Evolutionary conservation across 2,113 vertebrate genomes (phyloP).

Genomic region (Pagrus major): DNA sequence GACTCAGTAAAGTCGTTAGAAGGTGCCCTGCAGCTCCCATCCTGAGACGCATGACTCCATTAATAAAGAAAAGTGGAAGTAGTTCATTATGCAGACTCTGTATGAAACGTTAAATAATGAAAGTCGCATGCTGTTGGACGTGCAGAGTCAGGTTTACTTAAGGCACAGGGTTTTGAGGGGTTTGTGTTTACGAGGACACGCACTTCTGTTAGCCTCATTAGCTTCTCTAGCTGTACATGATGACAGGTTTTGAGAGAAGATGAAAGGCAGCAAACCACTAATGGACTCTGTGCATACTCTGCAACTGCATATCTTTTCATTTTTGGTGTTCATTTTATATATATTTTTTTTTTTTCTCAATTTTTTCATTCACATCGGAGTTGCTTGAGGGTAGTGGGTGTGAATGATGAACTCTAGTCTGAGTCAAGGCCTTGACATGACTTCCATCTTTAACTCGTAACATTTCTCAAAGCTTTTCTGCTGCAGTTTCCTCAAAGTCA

Average conservation of each 20-base stretch:
- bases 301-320: no score
- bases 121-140: background rate
- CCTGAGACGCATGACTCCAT: constrained; percentile 32
- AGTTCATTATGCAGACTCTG: constrained; percentile 43
- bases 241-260: constrained; percentile 24
- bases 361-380: constrained; percentile 6
- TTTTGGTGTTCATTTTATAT: background rate
- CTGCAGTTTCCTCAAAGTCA: background rate
- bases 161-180: background rate
- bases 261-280: constrained; percentile 23
- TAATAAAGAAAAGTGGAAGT: constrained; percentile 37
- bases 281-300: no score
- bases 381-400: background rate
- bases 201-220: background rate
- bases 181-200: background rate
- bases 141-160: background rate
- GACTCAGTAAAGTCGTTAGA: constrained; percentile 34
- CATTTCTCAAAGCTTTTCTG: background rate
- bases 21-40: constrained; percentile 29
- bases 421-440: constrained; percentile 3
- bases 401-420: constrained; percentile 19
- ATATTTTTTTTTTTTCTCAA: background rate
- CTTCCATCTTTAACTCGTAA: background rate
- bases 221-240: constrained; percentile 15
- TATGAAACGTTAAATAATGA: constrained; percentile 19